Evolutionary conservation across 2,888 invertebrate genomes (phyloP), one percentile per base, ranked within the genome.

Genomic region (Sinelater perroti): DNA sequence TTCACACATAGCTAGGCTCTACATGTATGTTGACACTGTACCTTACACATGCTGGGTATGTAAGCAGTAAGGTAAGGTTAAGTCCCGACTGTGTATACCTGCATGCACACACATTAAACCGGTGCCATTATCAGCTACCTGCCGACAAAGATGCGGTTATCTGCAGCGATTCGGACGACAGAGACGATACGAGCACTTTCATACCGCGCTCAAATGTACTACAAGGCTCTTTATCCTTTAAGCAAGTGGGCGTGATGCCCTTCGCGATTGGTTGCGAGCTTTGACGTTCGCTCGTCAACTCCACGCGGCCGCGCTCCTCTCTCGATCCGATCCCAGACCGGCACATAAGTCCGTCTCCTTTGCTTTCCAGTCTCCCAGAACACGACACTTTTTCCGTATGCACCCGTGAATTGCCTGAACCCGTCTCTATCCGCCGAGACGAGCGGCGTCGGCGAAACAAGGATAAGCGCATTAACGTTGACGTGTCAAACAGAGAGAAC

Each of bases 21-120:
- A 75, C 76, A 75, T 75, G 74, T 75, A 73, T 77, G 77, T 76
- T 76, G 76, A 76, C 76, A 75, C 75, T 51, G 50, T 54, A 55
- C 50, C 54, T 55, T 59, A 59, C 59, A 59, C 54, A 59, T 59
- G 55, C 54, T 55, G 46, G 55, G 55, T 59, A 59, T 59, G 59
- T 59, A 74, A 75, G 75, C 71, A 74, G 74, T 72, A 70, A 74
- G 73, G 72, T 74, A 71, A 74, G 75, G 74, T 75, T 74, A 72
- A 74, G 75, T 71, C 72, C 67, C 68, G 64, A 71, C 67, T 68
- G 46, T 73, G 68, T 74, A 73, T 71, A 74, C 58, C 58, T 58
- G 53, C 58, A 54, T 58, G 44, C 58, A 58, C 58, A 58, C 53
- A 58, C 73, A 73, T 73, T 75, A 74, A 76, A 75, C 74, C 71